phyloP scores from a whole-genome alignment of 2,888 invertebrate species.

The Dendrolimus houi region DNA sequence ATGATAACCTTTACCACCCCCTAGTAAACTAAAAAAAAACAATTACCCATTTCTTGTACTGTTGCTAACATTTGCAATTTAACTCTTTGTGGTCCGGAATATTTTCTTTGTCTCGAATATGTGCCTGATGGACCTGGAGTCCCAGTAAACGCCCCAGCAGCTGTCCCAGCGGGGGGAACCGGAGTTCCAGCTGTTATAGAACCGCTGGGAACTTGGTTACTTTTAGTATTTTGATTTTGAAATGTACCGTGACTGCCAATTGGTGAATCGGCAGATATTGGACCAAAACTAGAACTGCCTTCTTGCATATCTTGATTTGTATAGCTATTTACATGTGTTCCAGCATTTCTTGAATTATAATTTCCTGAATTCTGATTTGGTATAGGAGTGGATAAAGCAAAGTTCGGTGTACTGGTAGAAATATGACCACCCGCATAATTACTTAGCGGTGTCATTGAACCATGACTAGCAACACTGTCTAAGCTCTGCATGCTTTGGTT shows the following conservation, averaged over 20 bases:
- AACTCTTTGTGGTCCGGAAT: slow-evolving; percentile 73
- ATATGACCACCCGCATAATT: background rate
- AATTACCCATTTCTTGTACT: slow-evolving; percentile 87
- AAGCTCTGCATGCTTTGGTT: slow-evolving; percentile 1
- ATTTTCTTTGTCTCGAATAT: slow-evolving; percentile 61
- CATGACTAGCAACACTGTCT: background rate
- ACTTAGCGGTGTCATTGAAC: background rate
- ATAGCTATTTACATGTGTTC: too few relatives aligned
- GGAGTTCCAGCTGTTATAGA: slow-evolving; percentile 45
- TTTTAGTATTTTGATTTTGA: slow-evolving; percentile 10
- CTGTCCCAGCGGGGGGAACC: slow-evolving; percentile 17
- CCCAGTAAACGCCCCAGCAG: slow-evolving; percentile 1
- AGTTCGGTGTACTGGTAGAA: background rate
- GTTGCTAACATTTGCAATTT: slow-evolving; percentile 76
- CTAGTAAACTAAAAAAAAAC: slow-evolving; percentile 21
- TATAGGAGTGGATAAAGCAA: background rate
- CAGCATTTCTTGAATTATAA: too few relatives aligned
- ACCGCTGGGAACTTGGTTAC: slow-evolving; percentile 13
- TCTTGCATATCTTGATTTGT: background rate
- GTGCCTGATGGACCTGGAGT: background rate
- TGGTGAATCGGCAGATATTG: slow-evolving; percentile 18
- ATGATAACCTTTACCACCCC: slow-evolving; percentile 20
- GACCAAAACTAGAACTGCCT: slow-evolving; percentile 16
- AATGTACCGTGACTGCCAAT: background rate
- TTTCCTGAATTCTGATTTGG: too few relatives aligned